These are phyloP conservation scores for Pangasius krempfi DNA, from an alignment of 2,797 vertebrate genomes.

Conservation along the genomic window DNA sequence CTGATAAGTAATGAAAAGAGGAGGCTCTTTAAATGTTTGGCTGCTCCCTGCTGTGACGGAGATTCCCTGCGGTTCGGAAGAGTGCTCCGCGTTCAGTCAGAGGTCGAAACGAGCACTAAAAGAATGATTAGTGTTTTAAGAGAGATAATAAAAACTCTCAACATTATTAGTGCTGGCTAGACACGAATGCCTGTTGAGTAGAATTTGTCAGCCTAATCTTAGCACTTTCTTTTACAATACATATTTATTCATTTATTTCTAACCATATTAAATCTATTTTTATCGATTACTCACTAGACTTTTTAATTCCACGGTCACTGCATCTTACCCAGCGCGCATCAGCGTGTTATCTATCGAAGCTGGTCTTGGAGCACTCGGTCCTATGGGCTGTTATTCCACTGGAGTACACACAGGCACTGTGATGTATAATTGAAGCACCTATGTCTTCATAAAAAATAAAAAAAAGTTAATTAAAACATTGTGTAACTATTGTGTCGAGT, in stretches of 20 bases:
- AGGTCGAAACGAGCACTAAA: constrained; percentile 31
- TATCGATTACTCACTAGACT: constrained; percentile 27
- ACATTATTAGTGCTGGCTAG: constrained; percentile 5
- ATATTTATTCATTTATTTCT: constrained; percentile 26
- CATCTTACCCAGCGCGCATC: constrained; percentile 30
- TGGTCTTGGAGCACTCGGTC: constrained; percentile 24
- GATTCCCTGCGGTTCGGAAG: constrained; percentile 42
- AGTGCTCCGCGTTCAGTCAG: constrained; percentile 33
- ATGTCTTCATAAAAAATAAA: constrained; percentile 24
- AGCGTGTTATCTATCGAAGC: constrained; percentile 28
- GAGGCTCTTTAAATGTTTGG: constrained; percentile 55
- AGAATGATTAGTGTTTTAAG: constrained; percentile 33
- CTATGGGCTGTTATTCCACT: constrained; percentile 43
- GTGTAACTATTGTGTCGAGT: neutral
- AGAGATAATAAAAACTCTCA: constrained; percentile 21
- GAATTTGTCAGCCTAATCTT: neutral
- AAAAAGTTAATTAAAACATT: constrained; percentile 4
- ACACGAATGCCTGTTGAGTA: constrained; percentile 32
- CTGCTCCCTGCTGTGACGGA: constrained; percentile 33
- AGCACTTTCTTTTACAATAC: neutral
- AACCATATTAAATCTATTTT: constrained; percentile 12
- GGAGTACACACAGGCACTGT: constrained; percentile 43
- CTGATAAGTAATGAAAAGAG: constrained; percentile 53
- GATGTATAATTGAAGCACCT: constrained; percentile 52
- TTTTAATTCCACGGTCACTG: constrained; percentile 45